Percentiles rank a stretch among this genome's conserved stretches.
Evolutionary conservation across 1,140 invertebrate species (phyloP).

Genomic region (Andricus grossulariae): DNA sequence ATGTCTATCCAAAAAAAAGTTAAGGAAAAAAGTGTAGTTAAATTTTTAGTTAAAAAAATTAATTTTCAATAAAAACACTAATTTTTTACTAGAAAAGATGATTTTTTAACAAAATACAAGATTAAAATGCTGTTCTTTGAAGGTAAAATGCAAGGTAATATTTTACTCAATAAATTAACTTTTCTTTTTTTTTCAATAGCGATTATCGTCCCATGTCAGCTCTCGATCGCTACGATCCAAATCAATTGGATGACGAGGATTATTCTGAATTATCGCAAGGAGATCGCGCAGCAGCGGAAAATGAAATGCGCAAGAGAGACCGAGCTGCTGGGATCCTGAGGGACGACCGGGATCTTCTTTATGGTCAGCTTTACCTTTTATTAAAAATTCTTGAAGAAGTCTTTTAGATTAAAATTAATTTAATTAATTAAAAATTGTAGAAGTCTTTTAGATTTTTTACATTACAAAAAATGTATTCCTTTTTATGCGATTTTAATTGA

Average conservation of each 20-base stretch:
- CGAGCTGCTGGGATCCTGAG: conserved; percentile 87
- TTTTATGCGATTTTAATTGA: too few species aligned
- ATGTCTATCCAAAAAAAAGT: too few species aligned
- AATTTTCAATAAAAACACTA: too few species aligned
- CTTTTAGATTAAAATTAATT: too few species aligned
- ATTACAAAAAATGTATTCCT: too few species aligned
- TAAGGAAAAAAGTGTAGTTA: too few species aligned
- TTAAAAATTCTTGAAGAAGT: conserved; percentile 35
- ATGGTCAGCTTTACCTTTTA: conserved; percentile 73
- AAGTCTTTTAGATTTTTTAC: background rate
- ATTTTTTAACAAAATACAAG: too few species aligned
- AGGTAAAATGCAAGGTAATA: conserved; percentile 34
- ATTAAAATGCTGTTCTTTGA: too few species aligned
- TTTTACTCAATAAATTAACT: conserved; percentile 49
- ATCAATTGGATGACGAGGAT: conserved; percentile 92
- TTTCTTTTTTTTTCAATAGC: conserved; percentile 73
- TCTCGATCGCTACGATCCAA: conserved; percentile 93
- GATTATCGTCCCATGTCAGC: conserved; percentile 98
- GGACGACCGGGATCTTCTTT: conserved; percentile 88
- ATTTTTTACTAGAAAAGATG: too few species aligned
- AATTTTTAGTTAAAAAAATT: too few species aligned
- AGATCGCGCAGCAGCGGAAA: conserved; percentile 92
- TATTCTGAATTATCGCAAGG: conserved; percentile 91
- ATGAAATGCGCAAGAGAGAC: conserved; percentile 90
- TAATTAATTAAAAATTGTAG: too few species aligned